Conservation (phyloP, 1,140 invertebrate genomes). For the Drosophila kanapiae region DNA sequence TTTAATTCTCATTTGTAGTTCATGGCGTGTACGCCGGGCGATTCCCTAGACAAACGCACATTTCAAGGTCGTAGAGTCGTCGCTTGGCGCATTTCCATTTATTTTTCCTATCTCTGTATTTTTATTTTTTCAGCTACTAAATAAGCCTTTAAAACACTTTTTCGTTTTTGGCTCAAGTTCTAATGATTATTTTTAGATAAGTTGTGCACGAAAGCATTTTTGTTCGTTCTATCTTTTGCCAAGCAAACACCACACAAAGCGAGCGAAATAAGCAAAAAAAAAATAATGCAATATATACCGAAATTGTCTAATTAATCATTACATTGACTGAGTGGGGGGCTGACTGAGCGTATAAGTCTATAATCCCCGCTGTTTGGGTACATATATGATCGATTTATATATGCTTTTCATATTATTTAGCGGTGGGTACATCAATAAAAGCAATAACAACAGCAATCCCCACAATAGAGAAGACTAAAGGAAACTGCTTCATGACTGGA, state of each 20-base stretch:
- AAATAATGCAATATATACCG: conserved; percentile 44
- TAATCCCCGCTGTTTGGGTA: conserved; percentile 4
- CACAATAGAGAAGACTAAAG: conserved; percentile 19
- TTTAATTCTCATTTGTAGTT: conserved; percentile 13
- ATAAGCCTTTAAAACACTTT: conserved; percentile 53
- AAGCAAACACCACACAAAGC: conserved; percentile 33
- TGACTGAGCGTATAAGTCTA: not conserved
- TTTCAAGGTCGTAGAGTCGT: conserved; percentile 64
- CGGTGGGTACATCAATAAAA: conserved; percentile 19
- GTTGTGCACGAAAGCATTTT: conserved; percentile 48
- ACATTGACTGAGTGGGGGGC: conserved; percentile 38
- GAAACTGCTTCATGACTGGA: conserved; percentile 45
- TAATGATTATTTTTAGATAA: conserved; percentile 77
- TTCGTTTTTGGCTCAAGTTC: conserved; percentile 75
- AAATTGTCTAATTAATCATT: conserved; percentile 62
- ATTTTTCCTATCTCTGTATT: conserved; percentile 28
- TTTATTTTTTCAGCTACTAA: conserved; percentile 14
- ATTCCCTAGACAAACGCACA: conserved; percentile 30
- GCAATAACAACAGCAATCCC: conserved; percentile 17
- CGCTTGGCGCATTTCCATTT: conserved; percentile 56
- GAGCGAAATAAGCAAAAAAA: conserved; percentile 13
- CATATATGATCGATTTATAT: conserved; percentile 36
- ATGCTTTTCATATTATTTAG: conserved; percentile 30
- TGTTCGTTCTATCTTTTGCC: conserved; percentile 16
- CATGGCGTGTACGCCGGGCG: not conserved